Evolutionary conservation across 2,797 vertebrate species (phyloP), one percentile per base, ranked within the genome.

Genomic region (Catharus ustulatus): DNA sequence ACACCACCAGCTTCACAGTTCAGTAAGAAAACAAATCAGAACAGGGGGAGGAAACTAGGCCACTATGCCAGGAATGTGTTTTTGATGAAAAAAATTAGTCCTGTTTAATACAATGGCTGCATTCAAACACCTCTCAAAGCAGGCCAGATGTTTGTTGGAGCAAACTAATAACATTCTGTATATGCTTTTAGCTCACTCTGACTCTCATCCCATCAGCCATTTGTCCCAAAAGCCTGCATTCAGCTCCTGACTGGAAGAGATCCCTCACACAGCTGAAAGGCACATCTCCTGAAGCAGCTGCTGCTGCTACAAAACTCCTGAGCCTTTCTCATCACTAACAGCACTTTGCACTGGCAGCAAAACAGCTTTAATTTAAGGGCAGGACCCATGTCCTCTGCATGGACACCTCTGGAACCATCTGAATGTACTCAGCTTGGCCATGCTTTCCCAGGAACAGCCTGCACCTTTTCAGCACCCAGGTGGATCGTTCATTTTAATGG

Each of bases 31-130:
- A 72, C 52, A 83, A 81, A 86, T 18, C 69, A 68, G 36, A 81
- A 67, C 7, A 63, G 32, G 9, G 43, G 45, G 45, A 74, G 42
- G 46, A 90, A 89, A 81, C 29, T 19, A 79, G 67, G 22, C 51
- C 49, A 76, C 52, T 84, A n/a, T 38, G 82, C 76, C 58, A 95
- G 45, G 59, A 93, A 84, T 84, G 38, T 57, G 52, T 5, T 91
- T 95, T 89, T 83, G 72, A 87, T 90, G 29, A 90, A 96, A 93
- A 93, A 84, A 67, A 82, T 76, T 71, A 80, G 54, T 74, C 32
- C 29, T 55, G 42, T 86, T 82, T 93, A 71, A 64, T 43, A 64
- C 71, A 93, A 74, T 0, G 0, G 30, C n/a, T 63, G 57, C 2
- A 3, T 71, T 92, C 52, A 93, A 74, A 77, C 71, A 86, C 57